Conservation (phyloP, 2,888 invertebrate genomes). For the Bembecia ichneumoniformis region DNA sequence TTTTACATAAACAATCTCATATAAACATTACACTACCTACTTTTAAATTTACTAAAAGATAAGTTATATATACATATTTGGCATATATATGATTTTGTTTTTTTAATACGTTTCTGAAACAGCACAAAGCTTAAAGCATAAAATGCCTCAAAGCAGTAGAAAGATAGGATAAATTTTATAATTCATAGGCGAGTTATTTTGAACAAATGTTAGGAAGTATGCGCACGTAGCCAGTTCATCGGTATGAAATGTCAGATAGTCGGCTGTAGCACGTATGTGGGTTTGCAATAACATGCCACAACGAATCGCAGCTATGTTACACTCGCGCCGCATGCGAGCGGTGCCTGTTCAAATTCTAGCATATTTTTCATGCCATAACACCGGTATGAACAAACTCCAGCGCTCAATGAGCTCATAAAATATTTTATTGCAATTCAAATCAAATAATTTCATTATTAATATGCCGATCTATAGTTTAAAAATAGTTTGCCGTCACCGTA, state of each 20-base stretch:
- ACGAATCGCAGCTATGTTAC: constrained; percentile 65
- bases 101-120: no score
- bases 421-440: no score
- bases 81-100: no score
- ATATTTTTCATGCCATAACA: constrained; percentile 58
- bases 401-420: background rate
- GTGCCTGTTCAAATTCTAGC: constrained; percentile 61
- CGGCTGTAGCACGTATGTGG: constrained; percentile 61
- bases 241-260: constrained; percentile 69
- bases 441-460: no score
- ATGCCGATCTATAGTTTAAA: no score
- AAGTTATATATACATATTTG: no score
- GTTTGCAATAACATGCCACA: constrained; percentile 71
- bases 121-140: no score
- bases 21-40: no score
- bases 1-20: no score
- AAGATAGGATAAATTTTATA: background rate
- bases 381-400: constrained; percentile 11
- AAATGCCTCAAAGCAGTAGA: no score
- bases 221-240: constrained; percentile 57
- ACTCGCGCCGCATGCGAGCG: constrained; percentile 54
- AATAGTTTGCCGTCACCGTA: no score
- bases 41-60: no score
- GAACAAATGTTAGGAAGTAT: constrained; percentile 45
- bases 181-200: constrained; percentile 32